These are phyloP conservation scores for Minunthozetes semirufus DNA, from an alignment of 2,888 invertebrate species.

Conservation along the genomic window DNA sequence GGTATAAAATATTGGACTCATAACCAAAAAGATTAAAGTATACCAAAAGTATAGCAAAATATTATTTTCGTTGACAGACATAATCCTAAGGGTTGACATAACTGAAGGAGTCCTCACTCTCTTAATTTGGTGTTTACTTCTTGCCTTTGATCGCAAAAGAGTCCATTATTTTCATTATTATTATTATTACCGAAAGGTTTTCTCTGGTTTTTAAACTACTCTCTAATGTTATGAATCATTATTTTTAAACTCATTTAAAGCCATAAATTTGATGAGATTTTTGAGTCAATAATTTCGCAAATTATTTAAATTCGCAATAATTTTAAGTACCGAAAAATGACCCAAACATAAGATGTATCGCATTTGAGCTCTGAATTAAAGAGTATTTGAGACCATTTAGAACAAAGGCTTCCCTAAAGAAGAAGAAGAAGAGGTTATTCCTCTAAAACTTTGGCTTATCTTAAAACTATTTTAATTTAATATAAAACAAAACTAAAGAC, in stretches of 20 bases:
- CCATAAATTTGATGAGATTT: neutral
- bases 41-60: constrained; percentile 7
- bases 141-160: neutral
- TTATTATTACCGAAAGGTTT: neutral
- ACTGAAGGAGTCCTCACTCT: constrained; percentile 16
- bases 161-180: neutral
- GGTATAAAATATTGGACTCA: constrained; percentile 21
- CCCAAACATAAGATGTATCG: no score
- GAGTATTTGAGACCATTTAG: no score
- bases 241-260: neutral
- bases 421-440: no score
- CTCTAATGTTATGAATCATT: neutral
- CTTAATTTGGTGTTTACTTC: constrained; percentile 3
- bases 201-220: no score
- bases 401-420: no score
- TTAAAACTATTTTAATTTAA: no score
- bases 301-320: no score
- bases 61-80: constrained; percentile 9
- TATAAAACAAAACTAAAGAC: no score
- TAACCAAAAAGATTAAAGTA: constrained; percentile 18
- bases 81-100: constrained; percentile 19
- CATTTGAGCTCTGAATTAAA: no score
- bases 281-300: neutral
- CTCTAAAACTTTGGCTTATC: no score
- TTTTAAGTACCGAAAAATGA: no score